These are phyloP conservation scores for Notarius quadriscutis DNA, from an alignment of 2,113 vertebrate genomes.

Conservation along the genomic window DNA sequence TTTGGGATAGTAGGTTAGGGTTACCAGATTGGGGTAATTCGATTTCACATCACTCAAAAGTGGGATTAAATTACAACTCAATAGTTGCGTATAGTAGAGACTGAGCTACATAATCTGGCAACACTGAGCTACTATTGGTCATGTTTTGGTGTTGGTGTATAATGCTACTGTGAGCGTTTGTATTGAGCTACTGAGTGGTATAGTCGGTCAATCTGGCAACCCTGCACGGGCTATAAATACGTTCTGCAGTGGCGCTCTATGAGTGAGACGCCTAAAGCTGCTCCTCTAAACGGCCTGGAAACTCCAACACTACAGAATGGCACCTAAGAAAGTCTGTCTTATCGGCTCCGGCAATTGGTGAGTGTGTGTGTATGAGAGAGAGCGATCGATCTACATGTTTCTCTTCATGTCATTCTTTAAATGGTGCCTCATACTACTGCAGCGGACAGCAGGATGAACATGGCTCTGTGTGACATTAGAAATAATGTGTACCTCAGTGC, in stretches of 20 bases:
- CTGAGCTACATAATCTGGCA: not conserved
- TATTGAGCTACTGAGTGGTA: no score
- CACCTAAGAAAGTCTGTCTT: slow-evolving; percentile 83
- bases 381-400: not conserved
- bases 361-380: slow-evolving; percentile 54
- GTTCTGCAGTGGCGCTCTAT: not conserved
- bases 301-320: slow-evolving; percentile 51
- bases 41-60: not conserved
- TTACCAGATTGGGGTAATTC: not conserved
- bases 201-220: slow-evolving; percentile 6
- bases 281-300: slow-evolving; percentile 1
- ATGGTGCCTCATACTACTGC: not conserved
- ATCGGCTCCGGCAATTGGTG: slow-evolving; percentile 97
- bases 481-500: no score
- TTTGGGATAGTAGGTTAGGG: not conserved
- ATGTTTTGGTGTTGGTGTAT: not conserved
- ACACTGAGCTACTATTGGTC: not conserved
- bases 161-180: not conserved
- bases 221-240: slow-evolving; percentile 13
- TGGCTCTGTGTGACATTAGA: no score
- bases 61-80: not conserved
- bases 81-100: no score
- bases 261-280: not conserved
- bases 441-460: not conserved
- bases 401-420: not conserved